Base-by-base conservation (phyloP, 1,140 invertebrate species). In the Euglossa dilemma region DNA sequence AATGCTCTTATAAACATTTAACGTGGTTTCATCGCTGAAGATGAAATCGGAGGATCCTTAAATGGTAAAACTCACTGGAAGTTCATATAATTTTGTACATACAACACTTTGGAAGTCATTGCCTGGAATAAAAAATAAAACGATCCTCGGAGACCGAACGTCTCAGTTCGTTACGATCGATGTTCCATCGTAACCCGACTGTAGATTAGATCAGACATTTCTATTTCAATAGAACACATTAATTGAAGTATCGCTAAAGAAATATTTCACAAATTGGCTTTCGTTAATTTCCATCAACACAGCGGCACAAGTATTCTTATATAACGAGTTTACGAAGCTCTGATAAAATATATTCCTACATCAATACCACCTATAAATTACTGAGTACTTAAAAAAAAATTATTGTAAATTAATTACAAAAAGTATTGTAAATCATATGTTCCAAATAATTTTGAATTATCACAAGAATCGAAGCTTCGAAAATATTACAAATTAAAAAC, bases 181-280 rank as follows among this genome's bases (percentile, higher is more conserved):
- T 36, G 50, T 54, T 54, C 56, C 47, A 52, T 71, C 6, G 70
- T 28, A 56, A 36, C 20, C 43, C 12, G 28, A 20, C 8, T 4
- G 11, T 25, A 72, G 47, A 56, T 72, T 28, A 25, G 36, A 18
- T 18, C n/a, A 23, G 36, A 57, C 18, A 28, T 28, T 70, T 70
- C 67, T 36, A 52, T 23, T 71, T 71, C 47, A 54, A 36, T 36
- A 36, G 69, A 72, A 72, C 70, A 72, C 70, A 72, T 56, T 72
- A 23, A 72, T 72, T 14, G 50, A 72, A 72, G 7, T 69, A 69
- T 47, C 25, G n/a, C 6, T 64, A 69, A 69, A 47, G 45, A 47
- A 69, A 54, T 54, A 36, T 54, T 72, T 72, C 20, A 23, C 12
- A 54, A 56, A 11, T 6, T 14, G 6, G 28, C 28, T 11, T 72